Percentiles rank a stretch among this genome's conserved stretches.
These are phyloP conservation scores for Hypercompe scribonia DNA, from an alignment of 2,888 invertebrate genomes.

Conservation along the genomic window DNA sequence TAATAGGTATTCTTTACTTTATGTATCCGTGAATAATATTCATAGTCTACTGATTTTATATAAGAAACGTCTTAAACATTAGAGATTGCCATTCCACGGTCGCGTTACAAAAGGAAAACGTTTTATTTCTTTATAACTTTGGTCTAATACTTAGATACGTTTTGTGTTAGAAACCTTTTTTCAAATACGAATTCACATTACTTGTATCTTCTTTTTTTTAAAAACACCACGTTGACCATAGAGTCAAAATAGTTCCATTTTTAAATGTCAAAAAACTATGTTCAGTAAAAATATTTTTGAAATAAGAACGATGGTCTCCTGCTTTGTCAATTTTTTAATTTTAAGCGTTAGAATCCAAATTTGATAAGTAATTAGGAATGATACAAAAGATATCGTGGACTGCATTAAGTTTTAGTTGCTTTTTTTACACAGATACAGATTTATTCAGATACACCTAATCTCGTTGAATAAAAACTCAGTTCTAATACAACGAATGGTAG, in stretches of 20 bases:
- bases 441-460: too few species aligned
- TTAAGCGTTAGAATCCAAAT: too few species aligned
- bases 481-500: too few species aligned
- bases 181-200: neutral
- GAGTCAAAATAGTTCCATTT: neutral
- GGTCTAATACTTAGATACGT: neutral
- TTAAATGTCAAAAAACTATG: too few species aligned
- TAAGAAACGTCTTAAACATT: neutral
- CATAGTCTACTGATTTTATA: constrained; percentile 6
- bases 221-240: neutral
- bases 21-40: neutral
- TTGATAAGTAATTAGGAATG: too few species aligned
- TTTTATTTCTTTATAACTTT: constrained; percentile 2
- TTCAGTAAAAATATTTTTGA: too few species aligned
- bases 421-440: too few species aligned
- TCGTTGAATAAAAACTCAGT: too few species aligned
- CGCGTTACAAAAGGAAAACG: neutral
- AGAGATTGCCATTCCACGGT: neutral
- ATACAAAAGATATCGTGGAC: too few species aligned
- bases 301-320: too few species aligned
- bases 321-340: too few species aligned
- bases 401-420: too few species aligned
- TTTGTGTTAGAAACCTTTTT: neutral
- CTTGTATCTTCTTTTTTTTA: neutral
- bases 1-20: neutral